A percentile compares a stretch with the other conserved stretches of the same genome.
phyloP scores from a whole-genome alignment of 1,140 invertebrate genomes.

The Scaptodrosophila lebanonensis region DNA sequence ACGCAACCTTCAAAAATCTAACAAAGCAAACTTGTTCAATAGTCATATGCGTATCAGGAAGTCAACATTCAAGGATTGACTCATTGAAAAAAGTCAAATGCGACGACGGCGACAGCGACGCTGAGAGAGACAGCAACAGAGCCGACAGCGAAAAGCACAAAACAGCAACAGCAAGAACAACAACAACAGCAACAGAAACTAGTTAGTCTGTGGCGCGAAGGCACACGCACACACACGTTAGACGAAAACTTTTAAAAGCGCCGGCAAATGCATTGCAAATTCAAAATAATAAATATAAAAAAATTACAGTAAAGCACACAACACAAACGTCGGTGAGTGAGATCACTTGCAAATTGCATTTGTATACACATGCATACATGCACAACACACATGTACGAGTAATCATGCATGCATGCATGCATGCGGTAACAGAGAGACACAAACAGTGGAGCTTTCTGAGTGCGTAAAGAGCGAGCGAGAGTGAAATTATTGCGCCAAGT shows the following conservation, averaged over 20 bases:
- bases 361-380: too few relatives aligned
- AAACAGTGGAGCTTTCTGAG: too few relatives aligned
- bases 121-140: not conserved
- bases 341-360: slow-evolving; percentile 62
- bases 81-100: slow-evolving; percentile 76
- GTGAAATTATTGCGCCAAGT: not conserved
- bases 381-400: too few relatives aligned
- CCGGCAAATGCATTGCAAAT: slow-evolving; percentile 66
- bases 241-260: slow-evolving; percentile 61
- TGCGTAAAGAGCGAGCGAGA: too few relatives aligned
- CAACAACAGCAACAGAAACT: slow-evolving; percentile 54
- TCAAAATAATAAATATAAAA: slow-evolving; percentile 33
- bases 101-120: slow-evolving; percentile 38
- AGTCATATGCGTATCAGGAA: slow-evolving; percentile 77
- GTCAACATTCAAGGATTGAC: slow-evolving; percentile 77
- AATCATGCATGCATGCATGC: too few relatives aligned
- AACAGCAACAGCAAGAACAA: not conserved
- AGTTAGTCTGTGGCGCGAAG: slow-evolving; percentile 46
- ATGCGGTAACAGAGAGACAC: too few relatives aligned
- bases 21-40: slow-evolving; percentile 77
- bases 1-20: slow-evolving; percentile 76
- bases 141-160: not conserved
- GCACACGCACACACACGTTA: slow-evolving; percentile 30
- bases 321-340: slow-evolving; percentile 10
- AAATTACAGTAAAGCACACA: slow-evolving; percentile 54